Evolutionary conservation across 2,113 vertebrate genomes (phyloP).

Genomic region (western clawed frog (Xenopus tropicalis)): UCB_Xtro_10.0 CM004451.2:53115001-53115500

Average conservation of each 20-base stretch:
- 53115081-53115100: slow-evolving; percentile 24
- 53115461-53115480: too few relatives aligned
- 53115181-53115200: slow-evolving; percentile 44
- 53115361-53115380: not conserved
- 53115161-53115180: slow-evolving; percentile 24
- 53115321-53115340: slow-evolving; percentile 7
- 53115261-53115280: slow-evolving; percentile 43
- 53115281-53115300: slow-evolving; percentile 40
- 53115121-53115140: slow-evolving; percentile 42
- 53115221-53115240: slow-evolving; percentile 39
- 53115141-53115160: slow-evolving; percentile 42
- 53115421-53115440: not conserved
- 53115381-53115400: not conserved
- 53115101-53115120: slow-evolving; percentile 27
- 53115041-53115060: slow-evolving; percentile 30
- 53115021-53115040: slow-evolving; percentile 20
- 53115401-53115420: not conserved
- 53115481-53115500: too few relatives aligned
- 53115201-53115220: slow-evolving; percentile 40
- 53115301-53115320: slow-evolving; percentile 21
- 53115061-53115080: slow-evolving; percentile 11
- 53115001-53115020: not conserved
- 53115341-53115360: slow-evolving; percentile 11
- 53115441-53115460: too few relatives aligned
- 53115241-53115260: slow-evolving; percentile 38